Evolutionary conservation across 2,113 vertebrate species (phyloP), one percentile per base, ranked within the genome.

Genomic region (Suncus etruscus): DNA sequence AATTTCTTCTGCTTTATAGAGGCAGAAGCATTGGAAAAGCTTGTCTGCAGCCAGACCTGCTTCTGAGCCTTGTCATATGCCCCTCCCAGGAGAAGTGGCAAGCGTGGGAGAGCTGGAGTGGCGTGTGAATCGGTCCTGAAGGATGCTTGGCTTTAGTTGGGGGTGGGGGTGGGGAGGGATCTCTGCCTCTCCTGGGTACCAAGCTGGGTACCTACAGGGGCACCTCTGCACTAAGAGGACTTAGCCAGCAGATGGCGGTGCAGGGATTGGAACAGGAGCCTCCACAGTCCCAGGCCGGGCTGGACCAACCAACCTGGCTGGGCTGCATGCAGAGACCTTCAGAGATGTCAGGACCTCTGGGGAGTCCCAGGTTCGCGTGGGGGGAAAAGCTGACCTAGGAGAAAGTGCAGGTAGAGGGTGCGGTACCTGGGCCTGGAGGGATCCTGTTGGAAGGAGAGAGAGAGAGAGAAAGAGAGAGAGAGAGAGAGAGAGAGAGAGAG

Each of bases 161-260:
- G 39, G 39, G 39, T 39, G 39, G 39, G 39, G 39, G 39, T 29
- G 1, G 50, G 0, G 2, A 20, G 6, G 31, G 16, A 24, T 12
- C 4, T 6, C 9, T 0, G 48, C 7, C 39, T 27, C 11, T 4
- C 12, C 25, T 18, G 2, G 12, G 29, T 51, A 0, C 22, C 12
- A 65, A 6, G 0, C 6, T 0, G 31, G 63, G 0, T 6, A 63
- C 11, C 12, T 58, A 76, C 66, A 2, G 7, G 48, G 54, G 47
- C 70, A 58, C 20, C 76, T 63, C 24, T 1, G 83, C 45, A 80
- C 51, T 93, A 27, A 80, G 74, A 82, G 47, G 50, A 14, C 3
- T 3, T 66, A 47, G 54, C 93, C 96, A 96, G 95, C 92, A 97
- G 96, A 93, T 96, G 96, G 95, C 91, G 75, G 91, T 96, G 94